Evolutionary conservation across 2,797 vertebrate genomes (phyloP).

Genomic region (Simalia tracyae): DNA sequence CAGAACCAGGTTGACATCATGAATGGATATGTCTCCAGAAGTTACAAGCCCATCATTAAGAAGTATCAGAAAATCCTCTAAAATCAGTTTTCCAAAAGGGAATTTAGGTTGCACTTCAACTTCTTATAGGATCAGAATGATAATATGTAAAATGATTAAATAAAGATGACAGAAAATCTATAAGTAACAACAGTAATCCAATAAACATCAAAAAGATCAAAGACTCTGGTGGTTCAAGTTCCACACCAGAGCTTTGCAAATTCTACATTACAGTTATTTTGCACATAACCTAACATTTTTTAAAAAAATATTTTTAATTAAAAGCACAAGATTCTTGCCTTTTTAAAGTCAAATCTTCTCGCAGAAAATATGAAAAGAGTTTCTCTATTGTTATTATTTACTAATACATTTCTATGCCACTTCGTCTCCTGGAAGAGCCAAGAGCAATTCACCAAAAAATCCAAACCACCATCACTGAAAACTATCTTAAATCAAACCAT

Average conservation of each 20-base stretch:
- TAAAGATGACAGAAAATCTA: neutral
- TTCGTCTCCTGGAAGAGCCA: neutral
- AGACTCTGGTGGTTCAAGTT: neutral
- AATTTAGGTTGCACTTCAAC: slow-evolving; percentile 29
- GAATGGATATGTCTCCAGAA: neutral
- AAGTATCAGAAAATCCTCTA: slow-evolving; percentile 13
- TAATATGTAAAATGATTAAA: slow-evolving; percentile 12
- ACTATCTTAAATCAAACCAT: neutral
- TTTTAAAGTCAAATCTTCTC: neutral
- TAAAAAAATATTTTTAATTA: neutral
- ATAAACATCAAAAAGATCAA: neutral
- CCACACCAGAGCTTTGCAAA: neutral
- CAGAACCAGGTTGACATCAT: neutral
- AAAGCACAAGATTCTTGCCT: neutral
- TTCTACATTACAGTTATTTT: neutral
- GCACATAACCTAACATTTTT: neutral
- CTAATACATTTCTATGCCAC: neutral
- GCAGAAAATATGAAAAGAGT: neutral
- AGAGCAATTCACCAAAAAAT: neutral
- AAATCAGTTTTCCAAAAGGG: slow-evolving; percentile 38
- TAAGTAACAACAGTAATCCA: neutral
- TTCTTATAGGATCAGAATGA: slow-evolving; percentile 12
- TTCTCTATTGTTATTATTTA: neutral
- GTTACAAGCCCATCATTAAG: neutral
- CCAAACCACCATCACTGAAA: too few species aligned